phyloP scores from a whole-genome alignment of 2,113 vertebrate genomes.

The Artemisiospiza belli region DNA sequence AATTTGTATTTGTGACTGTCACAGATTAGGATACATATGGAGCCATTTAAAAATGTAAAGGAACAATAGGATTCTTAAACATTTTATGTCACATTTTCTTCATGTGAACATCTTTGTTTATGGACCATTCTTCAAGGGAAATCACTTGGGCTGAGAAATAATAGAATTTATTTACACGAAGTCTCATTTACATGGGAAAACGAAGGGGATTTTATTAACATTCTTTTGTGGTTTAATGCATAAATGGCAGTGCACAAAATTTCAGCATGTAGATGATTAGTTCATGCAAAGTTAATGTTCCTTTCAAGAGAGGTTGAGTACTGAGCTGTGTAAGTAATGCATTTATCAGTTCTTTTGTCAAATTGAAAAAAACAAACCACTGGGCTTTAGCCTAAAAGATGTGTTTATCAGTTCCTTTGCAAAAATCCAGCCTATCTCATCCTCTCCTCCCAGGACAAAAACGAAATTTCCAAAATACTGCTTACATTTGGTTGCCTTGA shows the following conservation, averaged over 20 bases:
- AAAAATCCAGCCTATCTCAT: not conserved
- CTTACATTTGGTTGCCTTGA: not conserved
- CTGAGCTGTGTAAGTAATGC: slow-evolving; percentile 20
- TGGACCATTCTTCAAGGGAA: not conserved
- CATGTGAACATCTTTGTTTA: not conserved
- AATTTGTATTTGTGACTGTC: slow-evolving; percentile 75
- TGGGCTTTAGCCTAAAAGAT: not conserved
- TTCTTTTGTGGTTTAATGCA: slow-evolving; percentile 40
- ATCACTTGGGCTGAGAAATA: slow-evolving; percentile 2
- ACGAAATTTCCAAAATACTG: not conserved
- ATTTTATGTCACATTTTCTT: slow-evolving; percentile 10
- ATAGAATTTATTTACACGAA: slow-evolving; percentile 30
- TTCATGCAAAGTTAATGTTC: slow-evolving; percentile 56
- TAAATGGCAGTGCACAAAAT: slow-evolving; percentile 39
- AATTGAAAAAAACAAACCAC: not conserved
- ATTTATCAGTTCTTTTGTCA: slow-evolving; percentile 25
- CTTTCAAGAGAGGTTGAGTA: slow-evolving; percentile 23
- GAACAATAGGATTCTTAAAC: not conserved
- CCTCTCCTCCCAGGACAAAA: not conserved
- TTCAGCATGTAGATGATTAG: slow-evolving; percentile 15
- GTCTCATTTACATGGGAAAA: slow-evolving; percentile 36
- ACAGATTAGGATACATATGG: slow-evolving; percentile 47
- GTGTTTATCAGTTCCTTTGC: not conserved
- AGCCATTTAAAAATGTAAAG: slow-evolving; percentile 28
- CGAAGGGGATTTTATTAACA: not conserved